These are phyloP conservation scores for Baccha elongata DNA, from an alignment of 2,888 invertebrate species.

Conservation along the genomic window DNA sequence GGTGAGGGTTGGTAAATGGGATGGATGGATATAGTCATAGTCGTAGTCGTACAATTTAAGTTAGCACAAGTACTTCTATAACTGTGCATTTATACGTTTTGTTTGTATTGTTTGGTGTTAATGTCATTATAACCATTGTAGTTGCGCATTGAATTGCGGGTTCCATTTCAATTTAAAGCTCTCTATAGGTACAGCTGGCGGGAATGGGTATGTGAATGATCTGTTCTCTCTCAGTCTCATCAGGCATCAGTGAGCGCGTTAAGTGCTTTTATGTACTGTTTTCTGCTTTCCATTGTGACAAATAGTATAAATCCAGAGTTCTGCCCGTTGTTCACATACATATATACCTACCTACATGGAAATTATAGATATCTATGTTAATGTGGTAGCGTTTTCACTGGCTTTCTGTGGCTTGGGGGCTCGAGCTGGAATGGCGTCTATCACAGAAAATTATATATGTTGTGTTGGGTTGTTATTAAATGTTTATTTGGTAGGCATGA, in stretches of 20 bases:
- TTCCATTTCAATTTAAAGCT: slow-evolving; percentile 56
- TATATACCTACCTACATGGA: slow-evolving; percentile 21
- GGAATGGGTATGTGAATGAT: slow-evolving; percentile 32
- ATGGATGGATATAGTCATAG: slow-evolving; percentile 1
- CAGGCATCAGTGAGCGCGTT: slow-evolving; percentile 48
- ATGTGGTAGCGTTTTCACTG: slow-evolving; percentile 16
- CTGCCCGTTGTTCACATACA: slow-evolving; percentile 13
- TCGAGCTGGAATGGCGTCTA: background rate
- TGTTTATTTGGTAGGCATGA: slow-evolving; percentile 19
- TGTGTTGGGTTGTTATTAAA: slow-evolving; percentile 30
- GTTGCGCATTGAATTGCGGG: slow-evolving; percentile 70
- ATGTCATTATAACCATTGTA: slow-evolving; percentile 72
- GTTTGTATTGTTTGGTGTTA: slow-evolving; percentile 72
- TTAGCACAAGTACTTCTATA: slow-evolving; percentile 2
- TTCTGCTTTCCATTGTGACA: slow-evolving; percentile 56
- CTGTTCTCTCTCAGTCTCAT: slow-evolving; percentile 48
- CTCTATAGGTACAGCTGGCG: background rate
- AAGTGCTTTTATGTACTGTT: slow-evolving; percentile 69
- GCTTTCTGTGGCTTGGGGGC: background rate
- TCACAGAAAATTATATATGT: slow-evolving; percentile 30
- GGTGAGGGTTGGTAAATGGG: slow-evolving; percentile 20
- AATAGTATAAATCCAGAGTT: slow-evolving; percentile 52
- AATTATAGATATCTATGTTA: slow-evolving; percentile 16
- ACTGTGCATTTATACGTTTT: slow-evolving; percentile 43
- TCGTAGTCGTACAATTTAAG: slow-evolving; percentile 31